Evolutionary conservation across 2,113 vertebrate genomes (phyloP), one percentile per base, ranked within the genome.

Genomic region (Cebus imitator): DNA sequence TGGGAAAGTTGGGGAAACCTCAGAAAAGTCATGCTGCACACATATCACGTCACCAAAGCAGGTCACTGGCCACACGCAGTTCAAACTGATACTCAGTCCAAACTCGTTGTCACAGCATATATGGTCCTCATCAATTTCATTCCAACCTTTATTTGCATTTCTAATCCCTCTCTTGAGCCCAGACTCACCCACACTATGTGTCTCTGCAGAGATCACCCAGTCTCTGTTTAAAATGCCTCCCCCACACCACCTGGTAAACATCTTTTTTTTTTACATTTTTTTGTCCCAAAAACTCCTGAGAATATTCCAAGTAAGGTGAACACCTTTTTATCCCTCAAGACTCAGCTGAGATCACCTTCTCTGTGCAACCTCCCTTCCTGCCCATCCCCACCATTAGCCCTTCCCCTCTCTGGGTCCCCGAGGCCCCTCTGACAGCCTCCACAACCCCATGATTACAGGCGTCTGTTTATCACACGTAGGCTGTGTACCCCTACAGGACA

Each of bases 1-100:
- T 0, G 2, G 66, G 57, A 95, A 90, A 83, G 85, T 50, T 16
- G 40, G 66, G 64, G 58, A 81, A 50, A 57, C 66, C 80, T 90
- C 52, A 90, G 91, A 80, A 96, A 95, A 85, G 18, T 61, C 89
- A 72, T 76, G 83, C 11, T 20, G 78, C 45, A 84, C 52, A 85
- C 73, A 40, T 18, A n/a, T 75, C 64, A 17, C 20, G 21, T 79
- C 73, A 70, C 84, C 73, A 52, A 32, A 14, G 55, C 35, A 18
- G 30, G 40, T 21, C 12, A 43, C 27, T 40, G 57, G 35, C 50
- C 23, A 9, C 11, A 17, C 40, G 79, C 43, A 8, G 6, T 52
- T 17, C 16, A 52, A 17, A 52, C 52, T 40, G 75, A 30, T 3
- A 79, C 27, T 16, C 27, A 58, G 16, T 66, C 84, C 50, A 48